Evolutionary conservation across 2,888 invertebrate species (phyloP), one percentile per base, ranked within the genome.

Genomic region (Euphydryas editha): DNA sequence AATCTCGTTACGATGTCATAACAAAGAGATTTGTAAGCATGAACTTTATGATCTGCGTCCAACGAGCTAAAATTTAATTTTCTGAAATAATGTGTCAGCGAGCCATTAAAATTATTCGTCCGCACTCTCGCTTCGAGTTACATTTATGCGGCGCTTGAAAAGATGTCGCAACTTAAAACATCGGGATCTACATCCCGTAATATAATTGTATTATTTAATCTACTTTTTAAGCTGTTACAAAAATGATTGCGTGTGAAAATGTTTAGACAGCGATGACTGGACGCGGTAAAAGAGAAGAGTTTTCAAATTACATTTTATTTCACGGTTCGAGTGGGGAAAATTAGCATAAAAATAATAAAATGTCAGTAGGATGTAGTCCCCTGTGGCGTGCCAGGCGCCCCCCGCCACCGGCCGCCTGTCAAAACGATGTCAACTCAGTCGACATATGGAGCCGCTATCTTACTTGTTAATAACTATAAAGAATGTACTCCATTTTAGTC

Each of bases 11-110:
- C 91, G 92, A 92, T 91, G 91, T 88, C 92, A 90, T 92, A 92
- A 92, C 90, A 91, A 92, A 91, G 90, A 92, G 92, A 92, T 92
- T 92, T 92, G 92, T 92, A 92, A 92, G 92, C 92, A 92, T 80
- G 85, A 85, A 90, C 87, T 92, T 92, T 92, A 92, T 91, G 91
- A 82, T 82, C 89, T 89, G 92, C 90, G 92, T 91, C 91, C 91
- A 85, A 92, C 85, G 90, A 89, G 89, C 91, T 90, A 83, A 92
- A 92, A 92, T 92, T 92, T 91, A 92, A 92, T 92, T 92, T 90
- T 90, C 88, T 85, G 92, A 90, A 92, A 92, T 92, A 91, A 92
- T 92, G 86, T 87, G 90, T 90, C 88, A 89, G 87, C 81, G 80
- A 78, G 81, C 86, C 83, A 88, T 91, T 90, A 92, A 92, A 91